Evolutionary conservation across 1,140 invertebrate genomes (phyloP), one percentile per base, ranked within the genome.

Genomic region (Drosophila ercepeae): DNA sequence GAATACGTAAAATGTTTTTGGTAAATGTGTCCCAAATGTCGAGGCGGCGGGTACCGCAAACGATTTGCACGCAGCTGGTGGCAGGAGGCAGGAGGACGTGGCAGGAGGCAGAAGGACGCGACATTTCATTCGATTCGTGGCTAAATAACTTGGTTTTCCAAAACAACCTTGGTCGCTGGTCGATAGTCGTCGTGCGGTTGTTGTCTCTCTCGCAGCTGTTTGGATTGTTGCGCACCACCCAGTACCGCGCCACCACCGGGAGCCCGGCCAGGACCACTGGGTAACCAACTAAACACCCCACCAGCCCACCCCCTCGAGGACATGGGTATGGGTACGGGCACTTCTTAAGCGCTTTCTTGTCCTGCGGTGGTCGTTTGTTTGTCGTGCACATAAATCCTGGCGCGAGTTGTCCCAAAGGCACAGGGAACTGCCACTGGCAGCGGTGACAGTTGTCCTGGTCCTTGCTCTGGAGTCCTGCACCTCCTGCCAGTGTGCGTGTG

Each of bases 301-400:
- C n/a, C n/a, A n/a, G n/a, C 16, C 19, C 41, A 16, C n/a, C 34
- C 13, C 34, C 44, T 11, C 21, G 2, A 11, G 29, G 29, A 32
- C 29, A 16, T 8, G 36, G 4, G 36, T 4, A 39, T 7, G 13
- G 3, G 59, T 39, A 54, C 32, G 70, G 71, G 81, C 72, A 88
- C 61, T 86, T 88, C 81, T 86, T 88, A 88, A 88, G 83, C 82
- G 78, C 82, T 89, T 86, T 88, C 82, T 82, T 89, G 89, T 90
- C 83, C 89, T 90, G 83, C 77, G 89, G 83, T 86, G 89, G 65
- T 89, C 89, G 89, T 90, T 90, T 89, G 79, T 90, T 90, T 89
- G 83, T 79, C 68, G 71, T 84, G 78, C 88, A 79, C 82, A 89
- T 88, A 90, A 90, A 90, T 90, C 89, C 86, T 89, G 52, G 54